Evolutionary conservation across 2,113 vertebrate species (phyloP).

Genomic region (Zosterops borbonicus): DNA sequence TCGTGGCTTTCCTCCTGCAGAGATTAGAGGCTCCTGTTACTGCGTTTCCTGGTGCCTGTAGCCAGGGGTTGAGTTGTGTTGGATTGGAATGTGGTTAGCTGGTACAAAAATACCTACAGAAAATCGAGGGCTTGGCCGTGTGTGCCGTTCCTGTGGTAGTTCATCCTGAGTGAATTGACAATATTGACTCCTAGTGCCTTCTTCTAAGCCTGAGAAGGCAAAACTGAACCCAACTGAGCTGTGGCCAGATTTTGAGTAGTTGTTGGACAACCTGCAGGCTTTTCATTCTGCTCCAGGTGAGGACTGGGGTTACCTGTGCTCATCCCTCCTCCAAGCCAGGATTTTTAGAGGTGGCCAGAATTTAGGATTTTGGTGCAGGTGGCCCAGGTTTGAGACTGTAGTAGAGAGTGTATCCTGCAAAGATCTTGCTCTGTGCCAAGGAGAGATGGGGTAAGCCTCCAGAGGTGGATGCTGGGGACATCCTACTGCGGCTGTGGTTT

Average conservation of each 20-base stretch:
- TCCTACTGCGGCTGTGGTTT: not conserved
- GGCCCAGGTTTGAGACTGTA: not conserved
- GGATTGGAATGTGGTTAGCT: not conserved
- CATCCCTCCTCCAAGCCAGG: rapidly evolving
- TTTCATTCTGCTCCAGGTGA: not conserved
- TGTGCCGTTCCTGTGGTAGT: not conserved
- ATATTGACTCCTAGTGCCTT: not conserved
- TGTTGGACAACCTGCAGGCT: not conserved
- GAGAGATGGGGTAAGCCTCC: not conserved
- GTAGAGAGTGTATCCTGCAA: rapidly evolving
- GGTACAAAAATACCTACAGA: not conserved
- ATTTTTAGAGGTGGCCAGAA: no score
- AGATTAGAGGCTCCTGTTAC: not conserved
- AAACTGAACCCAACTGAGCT: not conserved
- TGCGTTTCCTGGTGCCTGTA: rapidly evolving
- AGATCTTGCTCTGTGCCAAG: not conserved
- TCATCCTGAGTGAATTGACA: not conserved
- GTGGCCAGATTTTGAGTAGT: not conserved
- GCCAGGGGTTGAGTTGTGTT: not conserved
- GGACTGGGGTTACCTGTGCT: not conserved
- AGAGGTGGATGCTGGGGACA: not conserved
- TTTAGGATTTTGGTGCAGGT: not conserved
- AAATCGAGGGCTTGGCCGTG: not conserved
- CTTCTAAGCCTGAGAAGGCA: not conserved
- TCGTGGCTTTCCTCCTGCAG: not conserved